Percentiles rank a stretch among this genome's conserved stretches.
Evolutionary conservation across 2,797 vertebrate genomes (phyloP).

Genomic region (Onychomys torridus): DNA sequence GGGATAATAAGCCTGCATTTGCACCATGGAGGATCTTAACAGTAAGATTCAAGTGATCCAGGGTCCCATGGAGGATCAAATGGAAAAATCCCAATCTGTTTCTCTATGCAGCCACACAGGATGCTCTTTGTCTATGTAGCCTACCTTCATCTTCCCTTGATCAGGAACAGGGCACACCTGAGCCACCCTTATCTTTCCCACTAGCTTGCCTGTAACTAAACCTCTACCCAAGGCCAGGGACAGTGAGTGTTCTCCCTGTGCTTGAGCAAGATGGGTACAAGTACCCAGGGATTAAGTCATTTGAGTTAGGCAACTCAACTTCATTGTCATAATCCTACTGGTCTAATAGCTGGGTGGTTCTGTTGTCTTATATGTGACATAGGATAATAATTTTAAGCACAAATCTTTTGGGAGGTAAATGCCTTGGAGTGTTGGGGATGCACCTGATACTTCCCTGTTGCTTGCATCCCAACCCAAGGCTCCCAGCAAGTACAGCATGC

Average conservation of each 20-base stretch:
- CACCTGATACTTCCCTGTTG: neutral
- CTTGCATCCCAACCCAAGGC: no score
- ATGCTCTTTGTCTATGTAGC: neutral
- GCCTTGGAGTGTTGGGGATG: neutral
- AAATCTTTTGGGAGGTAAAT: neutral
- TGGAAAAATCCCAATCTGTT: neutral
- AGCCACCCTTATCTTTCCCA: neutral
- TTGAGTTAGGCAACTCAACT: neutral
- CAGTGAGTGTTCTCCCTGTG: neutral
- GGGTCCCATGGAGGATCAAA: neutral
- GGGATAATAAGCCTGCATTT: neutral
- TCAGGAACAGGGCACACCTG: neutral
- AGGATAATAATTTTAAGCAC: neutral
- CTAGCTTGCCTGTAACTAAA: neutral
- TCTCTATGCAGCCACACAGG: neutral
- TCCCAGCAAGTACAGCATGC: neutral
- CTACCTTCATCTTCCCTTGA: neutral
- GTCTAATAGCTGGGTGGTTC: neutral
- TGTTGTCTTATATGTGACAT: constrained; percentile 13
- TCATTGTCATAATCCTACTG: neutral
- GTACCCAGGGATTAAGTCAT: neutral
- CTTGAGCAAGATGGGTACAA: neutral
- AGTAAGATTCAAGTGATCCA: neutral
- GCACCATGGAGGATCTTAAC: neutral
- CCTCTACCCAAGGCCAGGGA: neutral